phyloP scores from a whole-genome alignment of 1,140 invertebrate species.

The Sarcophaga bullata region DNA sequence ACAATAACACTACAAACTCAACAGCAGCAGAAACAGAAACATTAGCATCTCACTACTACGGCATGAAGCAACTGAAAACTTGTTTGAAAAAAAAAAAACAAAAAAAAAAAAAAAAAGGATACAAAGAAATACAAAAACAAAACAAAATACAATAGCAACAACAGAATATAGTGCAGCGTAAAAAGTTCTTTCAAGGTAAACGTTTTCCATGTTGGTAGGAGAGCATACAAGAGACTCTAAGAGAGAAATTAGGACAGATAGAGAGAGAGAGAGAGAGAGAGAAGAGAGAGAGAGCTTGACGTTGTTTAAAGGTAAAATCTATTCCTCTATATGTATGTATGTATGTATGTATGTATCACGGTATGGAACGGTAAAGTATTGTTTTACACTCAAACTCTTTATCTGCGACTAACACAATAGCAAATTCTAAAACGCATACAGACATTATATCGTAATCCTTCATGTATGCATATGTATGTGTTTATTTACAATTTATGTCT shows the following conservation, averaged over 20 bases:
- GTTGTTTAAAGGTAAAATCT: too few species aligned
- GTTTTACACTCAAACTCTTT: slow-evolving; percentile 12
- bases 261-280: background rate
- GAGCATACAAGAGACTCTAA: background rate
- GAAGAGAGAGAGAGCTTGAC: background rate
- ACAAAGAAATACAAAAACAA: too few species aligned
- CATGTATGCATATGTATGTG: background rate
- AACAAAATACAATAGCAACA: too few species aligned
- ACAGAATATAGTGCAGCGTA: too few species aligned
- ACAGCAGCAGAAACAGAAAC: background rate
- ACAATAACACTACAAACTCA: background rate
- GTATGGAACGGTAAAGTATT: background rate
- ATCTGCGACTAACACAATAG: background rate
- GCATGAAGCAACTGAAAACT: slow-evolving; percentile 2
- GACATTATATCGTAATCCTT: background rate
- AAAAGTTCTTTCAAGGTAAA: background rate
- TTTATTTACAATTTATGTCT: background rate
- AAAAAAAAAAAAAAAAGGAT: too few species aligned
- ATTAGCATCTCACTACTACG: background rate
- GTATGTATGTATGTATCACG: background rate
- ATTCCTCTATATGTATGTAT: too few species aligned
- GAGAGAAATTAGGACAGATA: background rate
- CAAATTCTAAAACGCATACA: background rate
- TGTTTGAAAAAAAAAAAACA: background rate
- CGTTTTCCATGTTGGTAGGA: background rate